Base-by-base conservation (phyloP, 2,113 vertebrate genomes). In the Oxyruncus cristatus region DNA sequence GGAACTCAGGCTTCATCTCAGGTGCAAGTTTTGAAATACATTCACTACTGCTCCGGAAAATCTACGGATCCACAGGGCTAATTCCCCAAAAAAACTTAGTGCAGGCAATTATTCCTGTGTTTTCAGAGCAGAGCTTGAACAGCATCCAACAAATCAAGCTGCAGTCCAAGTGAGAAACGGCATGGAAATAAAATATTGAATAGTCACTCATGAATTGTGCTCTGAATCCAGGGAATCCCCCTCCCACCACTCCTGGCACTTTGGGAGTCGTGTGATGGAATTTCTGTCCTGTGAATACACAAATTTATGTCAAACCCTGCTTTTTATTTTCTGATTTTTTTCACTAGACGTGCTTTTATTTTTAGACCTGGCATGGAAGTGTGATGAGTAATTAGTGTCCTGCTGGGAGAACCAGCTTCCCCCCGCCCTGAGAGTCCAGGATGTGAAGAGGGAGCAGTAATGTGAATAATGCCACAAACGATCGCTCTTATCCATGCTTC, bases 61-160 rank as follows among this genome's bases (percentile, higher is more conserved):
- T 32, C 39, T 55, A 10, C 39, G 41, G 55, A 44, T 59, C 24
- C 37, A 16, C 28, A 35, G 33, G 19, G 65, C 7, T 49, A 37
- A 27, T 92, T 90, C 37, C n/a, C 58, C 35, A 47, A 70, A 59
- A 84, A 80, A 80, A 81, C 24, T 39, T 56, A 8, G 37, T 35
- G 41, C 46, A 47, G 74, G 53, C 66, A 49, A 77, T 49, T 71
- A 22, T 27, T 37, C 8, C 46, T 74, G 68, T 58, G 55, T 55
- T 58, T 92, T 74, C 70, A 74, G 73, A 87, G 65, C 73, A 66
- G 88, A 73, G 47, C 66, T 92, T 78, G 88, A 84, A 65, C 6
- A 37, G 24, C 59, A 35, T 84, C 68, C 90, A 89, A 12, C 20
- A 73, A 89, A 49, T 58, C 44, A 56, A 79, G 32, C 68, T 88